Evolutionary conservation across 1,140 invertebrate species (phyloP).

Genomic region (Manduca sexta): DNA sequence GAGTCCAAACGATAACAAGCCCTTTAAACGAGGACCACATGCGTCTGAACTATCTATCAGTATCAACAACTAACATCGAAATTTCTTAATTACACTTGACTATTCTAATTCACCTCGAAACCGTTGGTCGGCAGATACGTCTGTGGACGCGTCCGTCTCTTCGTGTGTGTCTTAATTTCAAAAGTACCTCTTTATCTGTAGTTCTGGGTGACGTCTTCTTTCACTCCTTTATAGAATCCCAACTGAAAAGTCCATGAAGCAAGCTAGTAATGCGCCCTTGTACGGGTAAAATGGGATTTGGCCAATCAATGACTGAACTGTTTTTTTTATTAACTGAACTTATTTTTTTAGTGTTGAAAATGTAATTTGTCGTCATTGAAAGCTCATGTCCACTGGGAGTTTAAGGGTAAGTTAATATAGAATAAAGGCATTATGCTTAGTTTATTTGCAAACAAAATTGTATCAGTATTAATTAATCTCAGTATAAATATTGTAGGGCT

Average conservation of each 20-base stretch:
- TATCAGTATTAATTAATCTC: conserved; percentile 1
- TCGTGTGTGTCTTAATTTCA: conserved; percentile 49
- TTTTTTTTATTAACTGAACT: too few relatives aligned
- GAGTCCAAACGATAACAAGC: not conserved
- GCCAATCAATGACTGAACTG: conserved; percentile 8
- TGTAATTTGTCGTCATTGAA: conserved; percentile 25
- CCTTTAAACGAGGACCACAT: conserved; percentile 32
- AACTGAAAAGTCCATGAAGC: conserved; percentile 69
- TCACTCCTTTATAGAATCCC: conserved; percentile 41
- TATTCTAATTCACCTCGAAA: conserved; percentile 65
- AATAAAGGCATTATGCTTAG: conserved; percentile 44
- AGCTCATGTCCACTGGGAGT: conserved; percentile 33
- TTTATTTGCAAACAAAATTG: not conserved
- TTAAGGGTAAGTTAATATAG: conserved; percentile 27
- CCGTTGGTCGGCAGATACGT: conserved; percentile 24
- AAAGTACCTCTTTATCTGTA: conserved; percentile 57
- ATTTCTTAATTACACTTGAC: conserved; percentile 35
- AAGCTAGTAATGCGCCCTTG: conserved; percentile 47
- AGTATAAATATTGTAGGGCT: not conserved
- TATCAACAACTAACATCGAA: conserved; percentile 26
- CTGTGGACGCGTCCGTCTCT: conserved; percentile 18
- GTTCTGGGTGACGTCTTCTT: conserved; percentile 1
- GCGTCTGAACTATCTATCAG: conserved; percentile 35
- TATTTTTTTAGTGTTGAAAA: too few relatives aligned
- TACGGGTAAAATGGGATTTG: conserved; percentile 12